These are phyloP conservation scores for Coregonus clupeaformis DNA, from an alignment of 2,113 vertebrate species.

Conservation along the genomic window DNA sequence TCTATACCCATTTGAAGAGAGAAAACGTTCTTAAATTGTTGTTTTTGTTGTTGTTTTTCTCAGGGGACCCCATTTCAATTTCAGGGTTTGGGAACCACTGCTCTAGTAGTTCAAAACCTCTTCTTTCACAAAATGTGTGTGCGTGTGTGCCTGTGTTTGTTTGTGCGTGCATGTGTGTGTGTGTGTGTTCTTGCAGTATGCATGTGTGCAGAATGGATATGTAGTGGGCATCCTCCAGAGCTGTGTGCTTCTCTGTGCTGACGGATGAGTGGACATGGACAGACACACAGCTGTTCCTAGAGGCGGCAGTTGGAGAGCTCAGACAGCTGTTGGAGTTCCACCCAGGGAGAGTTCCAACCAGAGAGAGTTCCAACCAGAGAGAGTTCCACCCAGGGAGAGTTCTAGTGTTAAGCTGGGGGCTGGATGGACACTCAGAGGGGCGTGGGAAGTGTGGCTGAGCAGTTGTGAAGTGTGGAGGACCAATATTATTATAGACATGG, in stretches of 20 bases:
- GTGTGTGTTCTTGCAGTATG: neutral
- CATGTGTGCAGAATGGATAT: neutral
- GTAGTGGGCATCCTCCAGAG: neutral
- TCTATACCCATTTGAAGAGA: too few species aligned
- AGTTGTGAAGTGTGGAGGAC: constrained; percentile 4
- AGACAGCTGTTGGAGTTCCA: neutral
- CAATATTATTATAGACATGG: neutral
- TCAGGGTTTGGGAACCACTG: too few species aligned
- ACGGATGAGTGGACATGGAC: neutral
- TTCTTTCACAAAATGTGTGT: neutral
- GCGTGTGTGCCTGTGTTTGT: neutral
- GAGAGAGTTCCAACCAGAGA: too few species aligned
- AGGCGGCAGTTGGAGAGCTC: neutral
- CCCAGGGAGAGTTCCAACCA: neutral
- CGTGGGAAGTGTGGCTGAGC: neutral
- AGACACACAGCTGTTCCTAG: neutral
- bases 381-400: neutral
- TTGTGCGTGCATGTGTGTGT: neutral
- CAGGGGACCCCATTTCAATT: too few species aligned
- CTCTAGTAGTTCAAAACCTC: too few species aligned
- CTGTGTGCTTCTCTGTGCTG: neutral
- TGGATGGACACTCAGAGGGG: neutral
- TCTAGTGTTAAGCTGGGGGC: neutral
- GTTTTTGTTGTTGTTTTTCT: too few species aligned
- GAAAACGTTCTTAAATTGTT: too few species aligned